Evolutionary conservation across 2,797 vertebrate genomes (phyloP), one percentile per base, ranked within the genome.

Genomic region (Pangasius larnaudii): DNA sequence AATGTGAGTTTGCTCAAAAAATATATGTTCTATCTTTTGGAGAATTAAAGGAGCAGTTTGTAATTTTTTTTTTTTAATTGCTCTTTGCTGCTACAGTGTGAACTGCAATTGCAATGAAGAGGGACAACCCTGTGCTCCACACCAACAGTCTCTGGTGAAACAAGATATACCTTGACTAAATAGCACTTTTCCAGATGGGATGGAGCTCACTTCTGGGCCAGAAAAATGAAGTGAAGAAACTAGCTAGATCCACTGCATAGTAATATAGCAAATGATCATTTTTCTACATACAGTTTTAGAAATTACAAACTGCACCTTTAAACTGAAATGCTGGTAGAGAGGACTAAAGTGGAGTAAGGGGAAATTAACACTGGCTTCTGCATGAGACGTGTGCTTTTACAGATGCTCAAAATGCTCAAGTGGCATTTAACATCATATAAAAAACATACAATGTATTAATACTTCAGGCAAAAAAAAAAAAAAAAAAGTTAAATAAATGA

Each of bases 401-500:
- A 88, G 67, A 88, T 46, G 80, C 53, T 42, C 61, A 65, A 39
- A 53, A 63, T 85, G 82, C 75, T 83, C 19, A 42, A 86, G 18
- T 33, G 18, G 77, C 39, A 72, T 77, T 61, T 72, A 46, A 42
- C 46, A 69, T 36, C 86, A 58, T 77, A 82, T 14, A 65, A 72
- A 69, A 77, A 49, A 83, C n/a, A 86, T 24, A 85, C 11, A 61
- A 84, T 18, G 13, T 39, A 58, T 72, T 79, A 83, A 81, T 85
- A 69, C 30, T 77, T 75, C 69, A 88, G 63, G 79, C 87, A 59
- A 88, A 82, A 69, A 85, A n/a, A 46, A 39, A 2, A 58, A 87
- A 82, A 61, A 86, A n/a, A 27, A 80, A 14, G 33, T 59, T 1
- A 85, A 85, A 72, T 24, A 86, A 30, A 83, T 18, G 86, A 89